Base-by-base conservation (phyloP, 2,797 vertebrate genomes). In the Siniperca obscura region DNA sequence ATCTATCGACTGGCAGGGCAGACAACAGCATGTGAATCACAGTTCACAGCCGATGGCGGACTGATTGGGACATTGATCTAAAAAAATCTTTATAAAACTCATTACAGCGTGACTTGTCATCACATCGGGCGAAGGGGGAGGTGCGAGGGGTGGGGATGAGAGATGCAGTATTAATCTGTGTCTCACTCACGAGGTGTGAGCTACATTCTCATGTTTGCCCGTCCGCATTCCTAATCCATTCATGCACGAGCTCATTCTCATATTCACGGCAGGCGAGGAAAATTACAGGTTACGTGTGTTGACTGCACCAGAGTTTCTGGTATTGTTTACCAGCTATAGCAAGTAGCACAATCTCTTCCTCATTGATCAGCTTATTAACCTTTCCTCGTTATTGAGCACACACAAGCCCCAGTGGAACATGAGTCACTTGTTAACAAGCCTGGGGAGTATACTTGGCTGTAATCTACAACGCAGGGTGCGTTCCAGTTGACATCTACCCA, bases 11-110 rank as follows among this genome's bases (percentile, higher is more conserved):
- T 78, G 82, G 65, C 73, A 40, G 57, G 72, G 72, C 78, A 86
- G 92, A 92, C 92, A 91, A 91, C 90, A 80, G 90, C 79, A 84
- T 84, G 94, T 95, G 94, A 95, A 93, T 96, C 94, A 95, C 89
- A 88, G 91, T 91, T 89, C 84, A 88, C 82, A 74, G 88, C 88
- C 85, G 50, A 91, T 72, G 81, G 86, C 80, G 91, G 93, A 94
- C 92, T 92, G 94, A 95, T 94, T 93, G 92, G 94, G 87, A 83
- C 91, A 96, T 96, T 72, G 94, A 96, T 95, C 91, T 82, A 52
- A 77, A 90, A 92, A 95, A 95, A 96, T 96, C 96, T 94, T 95
- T 96, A 93, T 85, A 88, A 86, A 95, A 95, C 90, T 95, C 95
- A 96, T 96, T 95, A 95, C 91, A 85, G 90, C 77, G 62, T 88